Conservation (phyloP, 2,113 vertebrate genomes). For the Atractosteus spatula region DNA sequence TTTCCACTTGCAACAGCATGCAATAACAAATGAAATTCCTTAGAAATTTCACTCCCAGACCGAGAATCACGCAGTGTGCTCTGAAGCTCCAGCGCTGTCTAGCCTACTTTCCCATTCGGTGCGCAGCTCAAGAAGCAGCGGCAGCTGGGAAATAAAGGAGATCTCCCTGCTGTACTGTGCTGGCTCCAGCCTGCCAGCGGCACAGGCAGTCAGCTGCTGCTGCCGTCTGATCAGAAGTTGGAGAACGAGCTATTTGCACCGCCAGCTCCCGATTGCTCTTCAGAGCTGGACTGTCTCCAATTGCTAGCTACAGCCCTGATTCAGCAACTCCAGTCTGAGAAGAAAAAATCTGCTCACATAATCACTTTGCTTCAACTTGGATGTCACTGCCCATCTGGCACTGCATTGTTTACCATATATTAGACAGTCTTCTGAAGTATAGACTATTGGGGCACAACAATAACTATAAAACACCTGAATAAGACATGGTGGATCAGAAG, state of each 20-base stretch:
- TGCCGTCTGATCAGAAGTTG: conserved; percentile 67
- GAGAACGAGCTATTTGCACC: conserved; percentile 67
- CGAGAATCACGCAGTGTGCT: conserved; percentile 30
- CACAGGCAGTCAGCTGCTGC: conserved; percentile 45
- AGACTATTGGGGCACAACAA: background rate
- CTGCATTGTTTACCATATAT: conserved; percentile 37
- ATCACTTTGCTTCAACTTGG: conserved; percentile 59
- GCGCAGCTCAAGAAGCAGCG: conserved; percentile 38
- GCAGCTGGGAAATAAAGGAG: conserved; percentile 35
- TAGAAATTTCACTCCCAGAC: conserved; percentile 38
- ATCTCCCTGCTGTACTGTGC: conserved; percentile 18
- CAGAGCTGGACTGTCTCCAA: conserved; percentile 82
- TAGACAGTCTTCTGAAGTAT: conserved; percentile 45
- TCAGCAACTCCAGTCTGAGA: conserved; percentile 68
- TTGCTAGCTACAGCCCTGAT: conserved; percentile 74
- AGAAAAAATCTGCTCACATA: conserved; percentile 63
- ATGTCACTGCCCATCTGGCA: conserved; percentile 56
- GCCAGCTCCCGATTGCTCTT: conserved; percentile 65
- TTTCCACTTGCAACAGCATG: conserved; percentile 52
- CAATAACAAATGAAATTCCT: conserved; percentile 68
- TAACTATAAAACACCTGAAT: background rate
- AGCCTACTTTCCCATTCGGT: conserved; percentile 1
- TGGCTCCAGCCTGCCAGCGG: conserved; percentile 35
- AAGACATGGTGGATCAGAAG: no score
- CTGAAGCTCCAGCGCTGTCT: conserved; percentile 29